These are phyloP conservation scores for Eupsilia transversa DNA, from an alignment of 2,888 invertebrate genomes.

Conservation along the genomic window DNA sequence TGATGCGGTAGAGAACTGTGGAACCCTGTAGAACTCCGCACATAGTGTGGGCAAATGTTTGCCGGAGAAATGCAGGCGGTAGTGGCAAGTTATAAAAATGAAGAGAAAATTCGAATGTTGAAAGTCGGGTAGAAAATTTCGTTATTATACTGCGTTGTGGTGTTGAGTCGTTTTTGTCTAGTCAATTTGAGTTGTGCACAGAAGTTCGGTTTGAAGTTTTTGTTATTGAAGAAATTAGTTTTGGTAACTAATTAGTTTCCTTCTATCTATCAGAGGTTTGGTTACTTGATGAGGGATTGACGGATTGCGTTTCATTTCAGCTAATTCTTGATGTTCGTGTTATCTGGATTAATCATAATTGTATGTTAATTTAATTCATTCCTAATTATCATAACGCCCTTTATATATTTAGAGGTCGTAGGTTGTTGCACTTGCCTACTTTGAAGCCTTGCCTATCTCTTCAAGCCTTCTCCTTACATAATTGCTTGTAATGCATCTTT, in stretches of 20 bases:
- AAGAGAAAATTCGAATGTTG: constrained; percentile 50
- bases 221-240: constrained; percentile 16
- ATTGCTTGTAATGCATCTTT: background rate
- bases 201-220: constrained; percentile 11
- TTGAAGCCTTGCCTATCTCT: background rate
- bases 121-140: constrained; percentile 24
- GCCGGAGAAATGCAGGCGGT: constrained; percentile 52
- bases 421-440: background rate
- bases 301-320: background rate
- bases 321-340: background rate
- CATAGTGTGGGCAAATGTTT: constrained; percentile 63
- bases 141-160: constrained; percentile 24
- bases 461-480: too few species aligned
- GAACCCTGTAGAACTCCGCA: constrained; percentile 40
- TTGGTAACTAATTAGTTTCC: constrained; percentile 25
- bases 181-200: constrained; percentile 21
- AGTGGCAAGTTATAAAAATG: constrained; percentile 61
- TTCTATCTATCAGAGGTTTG: constrained; percentile 9
- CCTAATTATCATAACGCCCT: background rate
- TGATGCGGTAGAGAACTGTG: constrained; percentile 64
- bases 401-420: background rate
- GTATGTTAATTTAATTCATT: background rate
- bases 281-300: background rate
- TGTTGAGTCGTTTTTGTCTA: constrained; percentile 25
- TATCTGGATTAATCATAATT: background rate